A percentile compares a stretch with the other conserved stretches of the same genome.
Evolutionary conservation across 1,140 invertebrate genomes (phyloP).

Genomic region (Tetragonula clypearis): DNA sequence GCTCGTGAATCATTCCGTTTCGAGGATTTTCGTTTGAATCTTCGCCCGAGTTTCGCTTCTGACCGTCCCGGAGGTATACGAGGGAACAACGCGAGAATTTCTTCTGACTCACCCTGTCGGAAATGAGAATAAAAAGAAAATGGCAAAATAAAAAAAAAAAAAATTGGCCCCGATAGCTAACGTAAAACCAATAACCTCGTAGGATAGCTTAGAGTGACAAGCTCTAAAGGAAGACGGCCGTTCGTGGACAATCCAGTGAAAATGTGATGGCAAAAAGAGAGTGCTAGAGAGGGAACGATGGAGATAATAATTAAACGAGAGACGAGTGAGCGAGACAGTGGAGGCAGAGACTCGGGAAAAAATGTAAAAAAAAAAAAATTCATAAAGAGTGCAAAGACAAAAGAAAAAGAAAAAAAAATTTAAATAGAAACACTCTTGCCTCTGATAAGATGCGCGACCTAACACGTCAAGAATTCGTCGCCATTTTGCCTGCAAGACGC

Average conservation of each 20-base stretch:
- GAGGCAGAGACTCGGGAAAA: background rate
- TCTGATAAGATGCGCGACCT: too few species aligned
- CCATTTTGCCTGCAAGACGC: too few species aligned
- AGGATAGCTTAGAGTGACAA: constrained; percentile 79
- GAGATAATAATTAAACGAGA: constrained; percentile 32
- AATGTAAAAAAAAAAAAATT: too few species aligned
- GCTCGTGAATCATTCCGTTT: background rate
- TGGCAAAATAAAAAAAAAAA: background rate
- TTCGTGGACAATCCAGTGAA: constrained; percentile 34
- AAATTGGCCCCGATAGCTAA: constrained; percentile 41
- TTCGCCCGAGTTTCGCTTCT: background rate
- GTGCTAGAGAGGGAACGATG: constrained; percentile 32
- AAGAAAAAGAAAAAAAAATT: too few species aligned
- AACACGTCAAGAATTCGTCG: too few species aligned
- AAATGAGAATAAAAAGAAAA: background rate
- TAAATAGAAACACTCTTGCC: too few species aligned
- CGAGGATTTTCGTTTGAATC: background rate
- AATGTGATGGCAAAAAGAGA: constrained; percentile 22
- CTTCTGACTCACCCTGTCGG: constrained; percentile 60
- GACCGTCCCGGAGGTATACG: background rate
- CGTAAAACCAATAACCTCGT: constrained; percentile 69
- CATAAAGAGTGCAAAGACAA: too few species aligned
- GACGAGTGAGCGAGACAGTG: constrained; percentile 8
- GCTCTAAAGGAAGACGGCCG: constrained; percentile 58
- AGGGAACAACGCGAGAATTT: constrained; percentile 28